Evolutionary conservation across 2,888 invertebrate genomes (phyloP).

Genomic region (Agrochola macilenta): DNA sequence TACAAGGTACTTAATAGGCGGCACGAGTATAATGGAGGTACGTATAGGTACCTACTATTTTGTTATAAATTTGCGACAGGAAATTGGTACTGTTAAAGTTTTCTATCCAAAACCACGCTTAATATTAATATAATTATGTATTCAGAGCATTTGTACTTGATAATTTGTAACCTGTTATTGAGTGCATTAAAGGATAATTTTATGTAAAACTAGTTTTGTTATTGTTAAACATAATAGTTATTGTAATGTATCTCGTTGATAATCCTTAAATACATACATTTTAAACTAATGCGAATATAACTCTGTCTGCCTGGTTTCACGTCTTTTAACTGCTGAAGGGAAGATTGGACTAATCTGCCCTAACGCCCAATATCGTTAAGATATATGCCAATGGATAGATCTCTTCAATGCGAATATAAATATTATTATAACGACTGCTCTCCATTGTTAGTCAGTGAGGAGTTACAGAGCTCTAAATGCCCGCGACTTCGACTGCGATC

Average conservation of each 20-base stretch:
- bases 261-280: too few species aligned
- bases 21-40: conserved; percentile 10
- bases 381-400: neutral
- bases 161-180: too few species aligned
- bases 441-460: neutral
- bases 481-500: too few species aligned
- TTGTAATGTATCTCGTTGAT: too few species aligned
- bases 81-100: neutral
- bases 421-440: neutral
- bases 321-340: too few species aligned
- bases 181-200: too few species aligned
- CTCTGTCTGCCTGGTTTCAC: neutral
- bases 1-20: neutral
- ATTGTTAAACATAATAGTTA: too few species aligned
- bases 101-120: neutral
- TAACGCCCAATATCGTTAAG: neutral
- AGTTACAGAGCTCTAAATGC: neutral
- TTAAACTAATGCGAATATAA: too few species aligned
- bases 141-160: too few species aligned
- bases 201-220: too few species aligned
- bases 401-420: neutral
- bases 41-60: neutral
- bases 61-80: neutral
- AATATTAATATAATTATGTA: neutral
- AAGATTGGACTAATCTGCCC: neutral